Evolutionary conservation across 2,888 invertebrate species (phyloP).

Genomic region (Metopia argyrocephala): DNA sequence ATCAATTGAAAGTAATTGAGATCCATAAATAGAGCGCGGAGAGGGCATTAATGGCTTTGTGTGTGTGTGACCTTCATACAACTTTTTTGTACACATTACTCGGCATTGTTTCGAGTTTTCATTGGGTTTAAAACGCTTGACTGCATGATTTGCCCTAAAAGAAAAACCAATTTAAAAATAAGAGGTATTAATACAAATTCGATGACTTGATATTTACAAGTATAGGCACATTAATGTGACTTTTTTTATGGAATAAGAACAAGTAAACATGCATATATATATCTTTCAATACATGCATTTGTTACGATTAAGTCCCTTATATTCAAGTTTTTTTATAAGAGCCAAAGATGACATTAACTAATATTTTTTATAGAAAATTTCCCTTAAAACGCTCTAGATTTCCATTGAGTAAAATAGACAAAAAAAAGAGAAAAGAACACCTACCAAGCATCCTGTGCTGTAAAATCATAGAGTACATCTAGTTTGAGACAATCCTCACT

Average conservation of each 20-base stretch:
- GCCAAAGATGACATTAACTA: conserved; percentile 68
- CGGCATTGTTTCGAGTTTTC: conserved; percentile 79
- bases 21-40: conserved; percentile 74
- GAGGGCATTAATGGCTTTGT: conserved; percentile 79
- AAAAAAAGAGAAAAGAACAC: conserved; percentile 70
- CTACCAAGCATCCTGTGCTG: conserved; percentile 90
- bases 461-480: conserved; percentile 93
- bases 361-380: conserved; percentile 62
- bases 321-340: conserved; percentile 66
- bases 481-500: conserved; percentile 89
- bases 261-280: not conserved
- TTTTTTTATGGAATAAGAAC: not conserved
- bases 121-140: conserved; percentile 89
- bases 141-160: conserved; percentile 90
- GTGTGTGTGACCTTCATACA: conserved; percentile 83
- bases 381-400: conserved; percentile 67
- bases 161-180: not conserved
- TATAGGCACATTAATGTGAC: too few species aligned
- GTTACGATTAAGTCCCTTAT: not conserved
- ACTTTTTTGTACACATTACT: conserved; percentile 78
- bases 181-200: not conserved
- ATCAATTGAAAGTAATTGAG: conserved; percentile 71
- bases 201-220: too few species aligned
- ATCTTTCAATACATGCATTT: not conserved
- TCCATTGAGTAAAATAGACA: not conserved